Conservation (phyloP, 2,888 invertebrate species). For the Drosophila neonasuta region DNA sequence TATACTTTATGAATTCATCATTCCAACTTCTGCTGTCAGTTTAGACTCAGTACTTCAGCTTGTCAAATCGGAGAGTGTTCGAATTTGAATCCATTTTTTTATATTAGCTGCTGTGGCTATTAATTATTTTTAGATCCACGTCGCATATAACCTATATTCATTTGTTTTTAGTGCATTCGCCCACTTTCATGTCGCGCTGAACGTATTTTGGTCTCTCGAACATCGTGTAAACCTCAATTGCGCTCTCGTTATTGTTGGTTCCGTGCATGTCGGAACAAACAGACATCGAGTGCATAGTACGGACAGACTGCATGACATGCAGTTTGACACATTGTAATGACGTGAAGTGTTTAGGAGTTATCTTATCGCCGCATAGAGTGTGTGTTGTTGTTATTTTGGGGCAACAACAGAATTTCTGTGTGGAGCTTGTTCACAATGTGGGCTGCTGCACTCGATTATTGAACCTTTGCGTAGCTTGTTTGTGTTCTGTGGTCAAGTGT, state of each 20-base stretch:
- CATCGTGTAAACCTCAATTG: constrained; percentile 18
- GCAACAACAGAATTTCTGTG: constrained; percentile 19
- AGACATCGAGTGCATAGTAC: constrained; percentile 30
- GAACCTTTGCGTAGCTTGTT: constrained; percentile 13
- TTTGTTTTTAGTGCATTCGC: neutral
- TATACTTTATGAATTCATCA: no score
- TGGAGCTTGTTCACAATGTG: constrained; percentile 35
- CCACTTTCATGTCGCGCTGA: neutral
- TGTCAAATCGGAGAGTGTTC: no score
- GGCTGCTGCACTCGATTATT: constrained; percentile 34
- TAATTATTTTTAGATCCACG: neutral
- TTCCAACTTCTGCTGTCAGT: no score
- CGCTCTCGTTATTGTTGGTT: constrained; percentile 28
- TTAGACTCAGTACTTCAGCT: no score
- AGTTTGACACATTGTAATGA: constrained; percentile 51
- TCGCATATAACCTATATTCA: neutral
- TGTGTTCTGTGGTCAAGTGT: neutral
- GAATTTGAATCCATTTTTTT: no score
- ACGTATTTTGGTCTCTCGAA: neutral
- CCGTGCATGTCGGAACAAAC: constrained; percentile 28
- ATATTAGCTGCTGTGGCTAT: neutral
- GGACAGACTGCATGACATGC: constrained; percentile 67
- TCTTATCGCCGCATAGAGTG: constrained; percentile 48
- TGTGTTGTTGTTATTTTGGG: constrained; percentile 25
- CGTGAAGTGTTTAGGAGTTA: constrained; percentile 48